Base-by-base conservation (phyloP, 2,888 invertebrate species). In the Oeneis ivallda region DNA sequence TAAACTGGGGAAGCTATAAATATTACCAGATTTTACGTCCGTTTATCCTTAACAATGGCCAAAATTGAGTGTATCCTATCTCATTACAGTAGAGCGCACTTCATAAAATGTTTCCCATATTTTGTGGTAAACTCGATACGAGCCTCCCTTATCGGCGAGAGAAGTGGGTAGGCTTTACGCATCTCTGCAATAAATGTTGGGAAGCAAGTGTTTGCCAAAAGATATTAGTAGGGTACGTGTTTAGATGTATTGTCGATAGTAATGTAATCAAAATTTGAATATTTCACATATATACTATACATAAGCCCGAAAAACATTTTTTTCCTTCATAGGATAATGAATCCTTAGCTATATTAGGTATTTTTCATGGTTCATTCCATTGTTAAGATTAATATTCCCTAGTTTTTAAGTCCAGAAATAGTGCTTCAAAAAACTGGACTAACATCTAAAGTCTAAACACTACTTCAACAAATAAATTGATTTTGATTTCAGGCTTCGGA, bases 1-100 rank as follows among this genome's bases (percentile, higher is more conserved):
- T 67, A 70, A 74, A 75, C 68, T 69, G 70, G 62, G 71, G 69
- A 62, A 65, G 69, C 73, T 71, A 76, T 78, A 77, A 76, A 76
- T 76, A 76, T 77, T 75, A 76, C 75, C 70, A 71, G 74, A 75
- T 75, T 77, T 78, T 76, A 76, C 74, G 74, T 76, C 70, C 72
- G 74, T 71, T 76, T 78, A 76, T 76, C 76, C 77, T 75, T 75
- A 77, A 77, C 77, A 79, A 76, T 77, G 75, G 74, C 75, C 74
- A 72, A 74, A 75, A 75, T 74, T 75, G 75, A 75, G 74, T 76
- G 73, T 75, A 75, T 72, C 75, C 75, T 76, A 80, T 79, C 76
- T 77, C 73, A 76, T 76, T 74, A 78, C 76, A 76, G 73, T 75
- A 75, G 75, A 75, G 69, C 73, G 75, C 75, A 78, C 78, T 77